phyloP scores from a whole-genome alignment of 2,113 vertebrate genomes.

The Poeciliopsis turrubarensis region DNA sequence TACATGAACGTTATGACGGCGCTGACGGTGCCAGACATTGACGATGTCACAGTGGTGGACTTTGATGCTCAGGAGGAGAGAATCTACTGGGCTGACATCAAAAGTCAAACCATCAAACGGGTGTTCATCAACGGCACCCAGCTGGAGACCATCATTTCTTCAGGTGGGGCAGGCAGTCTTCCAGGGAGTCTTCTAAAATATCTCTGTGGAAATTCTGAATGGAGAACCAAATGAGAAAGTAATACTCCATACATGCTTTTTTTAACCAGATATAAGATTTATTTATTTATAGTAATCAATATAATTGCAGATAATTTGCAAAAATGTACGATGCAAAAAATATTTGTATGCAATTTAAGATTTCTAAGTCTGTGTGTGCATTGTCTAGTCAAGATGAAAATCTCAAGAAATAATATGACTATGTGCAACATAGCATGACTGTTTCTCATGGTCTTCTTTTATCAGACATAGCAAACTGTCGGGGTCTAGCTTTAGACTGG shows the following conservation, averaged over 20 bases:
- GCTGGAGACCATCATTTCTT: constrained; percentile 93
- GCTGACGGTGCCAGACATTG: constrained; percentile 96
- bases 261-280: neutral
- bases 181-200: neutral
- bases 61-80: constrained; percentile 92
- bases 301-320: neutral
- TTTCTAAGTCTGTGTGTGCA: neutral
- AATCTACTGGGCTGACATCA: constrained; percentile 97
- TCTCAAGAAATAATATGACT: neutral
- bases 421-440: neutral
- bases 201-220: neutral
- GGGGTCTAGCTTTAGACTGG: constrained; percentile 96
- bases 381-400: neutral
- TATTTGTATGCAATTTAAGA: neutral
- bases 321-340: neutral
- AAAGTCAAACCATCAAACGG: constrained; percentile 95
- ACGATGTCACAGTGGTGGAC: constrained; percentile 95
- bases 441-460: neutral
- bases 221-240: neutral
- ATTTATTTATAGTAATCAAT: neutral
- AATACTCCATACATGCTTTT: neutral
- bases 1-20: constrained; percentile 99
- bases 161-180: constrained; percentile 81
- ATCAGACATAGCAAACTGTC: constrained; percentile 95
- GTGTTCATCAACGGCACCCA: constrained; percentile 96